Evolutionary conservation across 2,113 vertebrate genomes (phyloP), one percentile per base, ranked within the genome.

Genomic region (Hydropotes inermis): DNA sequence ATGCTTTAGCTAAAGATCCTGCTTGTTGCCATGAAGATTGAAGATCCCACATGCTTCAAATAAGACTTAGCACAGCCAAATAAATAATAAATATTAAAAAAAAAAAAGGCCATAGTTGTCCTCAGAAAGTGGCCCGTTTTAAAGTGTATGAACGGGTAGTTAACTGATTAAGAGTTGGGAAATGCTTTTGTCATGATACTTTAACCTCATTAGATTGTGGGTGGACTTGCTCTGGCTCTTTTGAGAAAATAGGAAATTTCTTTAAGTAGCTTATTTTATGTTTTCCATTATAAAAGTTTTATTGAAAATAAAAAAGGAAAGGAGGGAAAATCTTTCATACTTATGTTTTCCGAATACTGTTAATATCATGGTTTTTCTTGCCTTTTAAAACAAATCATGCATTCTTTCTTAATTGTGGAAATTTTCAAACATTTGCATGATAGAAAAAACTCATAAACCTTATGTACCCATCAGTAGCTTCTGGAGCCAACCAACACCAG

Each of bases 211-310:
- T 81, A 67, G 19, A 47, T 52, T 64, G 12, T 54, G 25, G 28
- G 16, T n/a, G 45, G 1, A 88, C 36, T 93, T 93, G 92, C 19
- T 89, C 11, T 82, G 43, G 78, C 39, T 58, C 7, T 82, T 89
- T 94, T 52, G 25, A 89, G 45, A 95, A 81, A 28, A 36, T 78
- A 45, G 36, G 43, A 7, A 39, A 55, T 92, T 70, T 94, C 52
- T 93, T 96, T 94, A 82, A 61, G 79, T 64, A 74, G 45, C 52
- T 54, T 60, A 60, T 79, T 94, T 78, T 87, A 87, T 89, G 14
- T 28, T 94, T 90, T 97, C 55, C 43, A 30, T 70, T 87, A 45
- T 79, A 84, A 67, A 87, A 94, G 33, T 70, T 78, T 89, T 87
- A 55, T 45, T 70, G 36, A 55, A 89, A 74, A n/a, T 58, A 52